Evolutionary conservation across 92 coral and sea anemone genomes (phyloP).

Genomic region (Virgularia gustaviana): DNA sequence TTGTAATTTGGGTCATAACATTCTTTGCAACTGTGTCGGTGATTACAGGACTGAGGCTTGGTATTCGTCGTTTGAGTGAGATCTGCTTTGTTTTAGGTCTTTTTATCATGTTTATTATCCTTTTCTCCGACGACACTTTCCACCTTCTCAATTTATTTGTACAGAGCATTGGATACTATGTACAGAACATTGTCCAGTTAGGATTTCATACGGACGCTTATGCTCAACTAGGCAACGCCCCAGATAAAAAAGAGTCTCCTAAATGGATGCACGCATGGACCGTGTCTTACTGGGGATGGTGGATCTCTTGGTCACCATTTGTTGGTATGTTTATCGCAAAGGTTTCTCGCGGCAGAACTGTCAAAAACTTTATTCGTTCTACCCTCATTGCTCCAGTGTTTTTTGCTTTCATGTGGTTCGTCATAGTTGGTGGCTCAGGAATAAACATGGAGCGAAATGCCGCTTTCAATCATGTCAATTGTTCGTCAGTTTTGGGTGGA

Average conservation of each 20-base stretch:
- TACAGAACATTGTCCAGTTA: conserved; percentile 61
- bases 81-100: conserved; percentile 32
- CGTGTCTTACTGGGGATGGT: conserved; percentile 75
- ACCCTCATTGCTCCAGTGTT: conserved; percentile 67
- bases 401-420: conserved; percentile 70
- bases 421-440: conserved; percentile 77
- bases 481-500: conserved; percentile 62
- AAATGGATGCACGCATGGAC: conserved; percentile 73
- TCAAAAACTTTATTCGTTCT: conserved; percentile 61
- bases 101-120: conserved; percentile 25
- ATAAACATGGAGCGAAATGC: conserved; percentile 83
- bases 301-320: conserved; percentile 74
- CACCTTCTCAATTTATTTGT: conserved; percentile 29
- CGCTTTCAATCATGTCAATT: conserved; percentile 50
- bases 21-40: conserved; percentile 39
- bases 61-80: conserved; percentile 40
- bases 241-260: conserved; percentile 58
- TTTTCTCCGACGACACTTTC: conserved; percentile 34
- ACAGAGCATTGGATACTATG: conserved; percentile 59
- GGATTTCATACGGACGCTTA: conserved; percentile 75
- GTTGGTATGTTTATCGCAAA: conserved; percentile 72
- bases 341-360: conserved; percentile 68
- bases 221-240: conserved; percentile 66
- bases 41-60: conserved; percentile 37
- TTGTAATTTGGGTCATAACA: conserved; percentile 39